Evolutionary conservation across 2,888 invertebrate genomes (phyloP), one percentile per base, ranked within the genome.

Genomic region (Erpobdella octoculata): DNA sequence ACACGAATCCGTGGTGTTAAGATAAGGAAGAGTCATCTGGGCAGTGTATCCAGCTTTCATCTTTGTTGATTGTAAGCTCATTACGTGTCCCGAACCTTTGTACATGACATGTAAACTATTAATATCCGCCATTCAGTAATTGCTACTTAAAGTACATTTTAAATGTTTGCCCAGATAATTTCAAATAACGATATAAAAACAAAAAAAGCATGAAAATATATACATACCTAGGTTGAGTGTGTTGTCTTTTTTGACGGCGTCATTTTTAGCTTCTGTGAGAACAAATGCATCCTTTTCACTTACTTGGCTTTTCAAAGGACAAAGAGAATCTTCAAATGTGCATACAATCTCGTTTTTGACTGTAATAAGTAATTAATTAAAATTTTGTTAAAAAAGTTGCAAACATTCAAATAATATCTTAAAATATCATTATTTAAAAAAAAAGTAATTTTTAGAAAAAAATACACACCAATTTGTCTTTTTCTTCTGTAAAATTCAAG

Each of bases 1-100:
- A 61, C 74, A 74, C 37, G 58, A 70, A 35, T 59, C 58, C 18
- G 72, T 73, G 0, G 74, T 73, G 71, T 73, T 67, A 28, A 74
- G 46, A 48, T 53, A 74, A 36, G 71, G 46, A 0, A 73, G 37
- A 15, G 38, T 18, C 31, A 68, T 35, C n/a, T 65, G 12, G 25
- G 72, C 74, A 18, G 28, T 31, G 71, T 71, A 73, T 12, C 71
- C 71, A 31, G 72, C 38, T 35, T 70, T 48, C 35, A 46, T 25
- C 9, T 71, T 67, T 33, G 74, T 74, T 53, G 58, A 35, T 31
- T 38, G 25, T 41, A 73, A 36, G 9, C 62, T 58, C 33, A 69
- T 25, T 6, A 70, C 33, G 70, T 73, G 72, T 12, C 73, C 73
- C 0, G 73, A 73, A 5, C 9, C 73, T 72, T 67, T 18, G 36